Percentiles rank a stretch among this genome's conserved stretches.
phyloP scores from a whole-genome alignment of 2,797 vertebrate species.

The Philypnodon macrostomus region DNA sequence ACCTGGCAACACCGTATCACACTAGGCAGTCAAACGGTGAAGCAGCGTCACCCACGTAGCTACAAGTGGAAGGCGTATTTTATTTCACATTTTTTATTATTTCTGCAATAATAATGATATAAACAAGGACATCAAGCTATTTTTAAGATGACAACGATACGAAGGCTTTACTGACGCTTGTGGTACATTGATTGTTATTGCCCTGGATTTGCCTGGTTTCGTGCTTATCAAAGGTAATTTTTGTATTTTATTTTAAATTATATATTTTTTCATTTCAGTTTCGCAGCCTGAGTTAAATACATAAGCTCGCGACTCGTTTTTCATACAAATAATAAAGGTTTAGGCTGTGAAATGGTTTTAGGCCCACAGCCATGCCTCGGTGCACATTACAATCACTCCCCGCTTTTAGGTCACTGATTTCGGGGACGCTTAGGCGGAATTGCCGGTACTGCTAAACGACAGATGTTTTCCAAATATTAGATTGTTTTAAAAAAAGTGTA shows the following conservation, averaged over 20 bases:
- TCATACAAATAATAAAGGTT: background rate
- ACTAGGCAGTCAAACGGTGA: background rate
- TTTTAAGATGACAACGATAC: conserved; percentile 15
- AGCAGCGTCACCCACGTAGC: conserved; percentile 5
- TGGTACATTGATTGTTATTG: background rate
- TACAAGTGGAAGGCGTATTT: conserved; percentile 14
- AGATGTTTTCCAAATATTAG: background rate
- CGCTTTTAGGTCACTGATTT: background rate
- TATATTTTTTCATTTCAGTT: background rate
- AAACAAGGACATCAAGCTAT: background rate
- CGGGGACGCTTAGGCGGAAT: background rate
- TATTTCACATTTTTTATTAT: background rate
- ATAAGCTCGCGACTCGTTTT: background rate
- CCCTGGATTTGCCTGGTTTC: conserved; percentile 7
- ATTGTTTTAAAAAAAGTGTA: background rate
- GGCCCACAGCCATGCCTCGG: conserved; percentile 72
- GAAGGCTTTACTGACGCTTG: background rate
- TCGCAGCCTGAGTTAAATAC: no score
- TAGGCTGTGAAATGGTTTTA: conserved; percentile 4
- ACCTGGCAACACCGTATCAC: conserved; percentile 1
- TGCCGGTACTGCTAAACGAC: background rate
- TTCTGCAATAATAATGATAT: background rate
- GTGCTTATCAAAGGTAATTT: conserved; percentile 30
- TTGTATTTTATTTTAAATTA: background rate
- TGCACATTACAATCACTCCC: conserved; percentile 38